phyloP scores from a whole-genome alignment of 2,797 vertebrate species.

The Paramormyrops hopkinsi region DNA sequence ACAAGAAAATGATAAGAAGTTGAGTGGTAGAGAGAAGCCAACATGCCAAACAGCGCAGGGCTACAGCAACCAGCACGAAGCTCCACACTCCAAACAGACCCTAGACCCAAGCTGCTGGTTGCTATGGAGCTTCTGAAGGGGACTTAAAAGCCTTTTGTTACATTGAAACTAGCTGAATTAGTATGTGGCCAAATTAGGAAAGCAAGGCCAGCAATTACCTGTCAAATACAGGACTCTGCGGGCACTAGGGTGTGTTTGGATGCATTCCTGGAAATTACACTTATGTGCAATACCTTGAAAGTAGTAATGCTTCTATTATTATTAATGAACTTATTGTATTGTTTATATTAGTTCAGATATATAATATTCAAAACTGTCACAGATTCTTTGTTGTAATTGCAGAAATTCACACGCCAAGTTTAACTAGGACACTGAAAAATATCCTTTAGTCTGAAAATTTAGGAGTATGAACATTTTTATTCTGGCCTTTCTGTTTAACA shows the following conservation, averaged over 20 bases:
- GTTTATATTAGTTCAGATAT: not conserved
- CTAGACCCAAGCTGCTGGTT: slow-evolving; percentile 41
- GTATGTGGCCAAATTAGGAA: slow-evolving; percentile 33
- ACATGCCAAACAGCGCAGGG: not conserved
- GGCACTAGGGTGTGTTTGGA: too few species aligned
- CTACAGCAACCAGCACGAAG: not conserved
- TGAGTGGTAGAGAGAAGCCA: not conserved
- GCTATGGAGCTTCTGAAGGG: slow-evolving; percentile 36
- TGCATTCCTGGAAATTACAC: not conserved
- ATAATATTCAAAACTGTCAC: not conserved
- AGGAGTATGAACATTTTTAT: not conserved
- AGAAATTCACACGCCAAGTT: not conserved
- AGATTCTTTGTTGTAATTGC: not conserved
- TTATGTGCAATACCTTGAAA: not conserved
- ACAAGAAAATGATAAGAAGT: not conserved
- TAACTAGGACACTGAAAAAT: not conserved
- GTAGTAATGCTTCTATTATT: not conserved
- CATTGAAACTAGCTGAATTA: slow-evolving; percentile 41
- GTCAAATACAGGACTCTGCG: slow-evolving; percentile 1
- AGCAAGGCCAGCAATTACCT: slow-evolving; percentile 13
- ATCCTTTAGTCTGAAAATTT: not conserved
- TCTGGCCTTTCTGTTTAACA: not conserved
- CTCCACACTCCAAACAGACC: slow-evolving; percentile 2
- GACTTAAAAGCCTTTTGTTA: slow-evolving; percentile 33
- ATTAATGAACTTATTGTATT: not conserved